phyloP scores from a whole-genome alignment of 2,888 invertebrate species.

The Plebejus anna region DNA sequence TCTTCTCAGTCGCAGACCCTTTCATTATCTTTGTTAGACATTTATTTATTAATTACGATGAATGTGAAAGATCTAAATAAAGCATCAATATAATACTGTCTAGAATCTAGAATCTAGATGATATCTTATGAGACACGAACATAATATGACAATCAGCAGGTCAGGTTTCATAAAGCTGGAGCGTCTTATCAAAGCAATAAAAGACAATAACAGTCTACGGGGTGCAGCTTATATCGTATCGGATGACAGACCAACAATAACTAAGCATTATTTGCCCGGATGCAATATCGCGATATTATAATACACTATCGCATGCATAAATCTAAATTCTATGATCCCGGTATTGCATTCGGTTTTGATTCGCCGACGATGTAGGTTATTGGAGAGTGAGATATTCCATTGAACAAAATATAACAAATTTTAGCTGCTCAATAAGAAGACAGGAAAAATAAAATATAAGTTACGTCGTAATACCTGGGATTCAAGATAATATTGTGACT shows the following conservation, averaged over 20 bases:
- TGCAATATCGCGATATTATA: conserved; percentile 25
- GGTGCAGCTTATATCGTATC: conserved; percentile 2
- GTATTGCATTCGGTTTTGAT: conserved; percentile 30
- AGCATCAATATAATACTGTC: too few relatives aligned
- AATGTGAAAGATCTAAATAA: too few relatives aligned
- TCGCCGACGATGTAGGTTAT: conserved; percentile 34
- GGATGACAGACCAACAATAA: conserved; percentile 15
- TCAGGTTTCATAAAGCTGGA: not conserved
- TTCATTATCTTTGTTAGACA: not conserved
- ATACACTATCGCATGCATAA: conserved; percentile 31
- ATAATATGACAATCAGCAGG: not conserved
- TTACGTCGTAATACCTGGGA: not conserved
- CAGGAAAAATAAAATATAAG: not conserved
- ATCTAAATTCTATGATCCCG: conserved; percentile 35
- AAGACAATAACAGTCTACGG: not conserved
- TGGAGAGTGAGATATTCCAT: conserved; percentile 19
- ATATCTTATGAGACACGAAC: not conserved
- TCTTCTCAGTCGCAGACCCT: not conserved
- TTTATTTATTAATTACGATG: too few relatives aligned
- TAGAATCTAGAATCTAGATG: not conserved
- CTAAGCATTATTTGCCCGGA: conserved; percentile 33
- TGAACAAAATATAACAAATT: not conserved
- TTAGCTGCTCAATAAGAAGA: not conserved
- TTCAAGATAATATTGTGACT: not conserved
- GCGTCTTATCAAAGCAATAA: conserved; percentile 8